Conservation (phyloP, 2,888 invertebrate species). For the Cryptocephalus primarius region DNA sequence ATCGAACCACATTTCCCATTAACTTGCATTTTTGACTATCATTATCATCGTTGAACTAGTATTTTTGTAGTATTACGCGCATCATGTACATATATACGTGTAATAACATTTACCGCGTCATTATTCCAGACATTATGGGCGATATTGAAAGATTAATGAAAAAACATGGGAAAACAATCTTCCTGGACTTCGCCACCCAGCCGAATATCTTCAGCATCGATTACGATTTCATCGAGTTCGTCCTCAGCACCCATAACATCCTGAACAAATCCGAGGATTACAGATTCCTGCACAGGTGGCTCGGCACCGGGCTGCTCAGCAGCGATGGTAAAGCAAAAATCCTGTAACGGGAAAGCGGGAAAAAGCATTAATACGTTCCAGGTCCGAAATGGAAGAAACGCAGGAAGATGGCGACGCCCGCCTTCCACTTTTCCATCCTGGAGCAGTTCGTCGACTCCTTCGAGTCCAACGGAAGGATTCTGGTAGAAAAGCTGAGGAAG, state of each 20-base stretch:
- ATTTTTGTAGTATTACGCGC: too few relatives aligned
- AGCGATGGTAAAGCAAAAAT: conserved; percentile 22
- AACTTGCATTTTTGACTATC: too few relatives aligned
- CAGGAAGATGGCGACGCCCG: conserved; percentile 63
- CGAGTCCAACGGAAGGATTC: conserved; percentile 47
- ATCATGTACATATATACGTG: too few relatives aligned
- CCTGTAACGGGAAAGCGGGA: neutral
- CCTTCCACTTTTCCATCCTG: conserved; percentile 69
- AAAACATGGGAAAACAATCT: conserved; percentile 11
- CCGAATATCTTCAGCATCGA: conserved; percentile 11
- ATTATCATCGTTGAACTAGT: too few relatives aligned
- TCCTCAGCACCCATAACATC: conserved; percentile 24
- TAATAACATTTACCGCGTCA: too few relatives aligned
- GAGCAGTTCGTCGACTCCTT: conserved; percentile 62
- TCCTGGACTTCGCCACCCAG: conserved; percentile 7
- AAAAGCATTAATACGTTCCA: conserved; percentile 1
- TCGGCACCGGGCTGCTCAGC: conserved; percentile 31
- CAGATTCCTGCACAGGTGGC: conserved; percentile 27
- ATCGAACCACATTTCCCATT: too few relatives aligned
- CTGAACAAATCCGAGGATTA: conserved; percentile 29
- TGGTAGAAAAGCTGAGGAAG: conserved; percentile 43
- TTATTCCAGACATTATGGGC: neutral
- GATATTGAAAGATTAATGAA: conserved; percentile 6
- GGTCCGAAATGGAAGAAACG: conserved; percentile 51
- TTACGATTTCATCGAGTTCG: conserved; percentile 19